Conservation (phyloP, 2,888 invertebrate genomes). For the Achlya flavicornis region DNA sequence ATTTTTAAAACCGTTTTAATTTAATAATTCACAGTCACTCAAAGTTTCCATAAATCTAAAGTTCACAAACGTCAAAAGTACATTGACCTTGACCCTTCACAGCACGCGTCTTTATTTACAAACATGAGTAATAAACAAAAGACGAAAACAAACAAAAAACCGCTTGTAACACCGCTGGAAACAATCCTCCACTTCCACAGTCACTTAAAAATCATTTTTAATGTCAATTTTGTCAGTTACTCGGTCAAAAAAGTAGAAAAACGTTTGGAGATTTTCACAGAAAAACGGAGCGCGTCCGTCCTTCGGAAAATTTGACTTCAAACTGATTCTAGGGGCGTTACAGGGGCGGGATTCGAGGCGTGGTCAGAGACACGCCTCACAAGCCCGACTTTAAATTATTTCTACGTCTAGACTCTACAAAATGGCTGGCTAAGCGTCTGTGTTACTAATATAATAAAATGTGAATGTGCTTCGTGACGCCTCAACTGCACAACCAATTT, state of each 20-base stretch:
- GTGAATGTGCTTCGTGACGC: too few species aligned
- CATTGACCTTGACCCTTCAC: constrained; percentile 37
- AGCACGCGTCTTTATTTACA: constrained; percentile 53
- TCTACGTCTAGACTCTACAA: constrained; percentile 43
- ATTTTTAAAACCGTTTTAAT: too few species aligned
- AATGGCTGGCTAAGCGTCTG: constrained; percentile 28
- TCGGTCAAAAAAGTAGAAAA: not conserved
- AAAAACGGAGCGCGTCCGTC: constrained; percentile 6
- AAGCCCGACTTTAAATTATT: constrained; percentile 37
- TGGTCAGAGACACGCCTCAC: constrained; percentile 19
- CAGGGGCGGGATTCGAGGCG: constrained; percentile 27
- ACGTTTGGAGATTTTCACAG: not conserved
- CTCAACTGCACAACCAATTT: too few species aligned
- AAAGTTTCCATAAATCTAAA: constrained; percentile 12
- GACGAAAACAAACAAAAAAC: constrained; percentile 15
- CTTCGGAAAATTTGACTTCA: not conserved
- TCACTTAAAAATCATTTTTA: not conserved
- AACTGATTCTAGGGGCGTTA: constrained; percentile 28
- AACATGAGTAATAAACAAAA: constrained; percentile 46
- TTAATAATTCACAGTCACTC: constrained; percentile 8
- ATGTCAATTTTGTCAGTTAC: not conserved
- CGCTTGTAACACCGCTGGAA: constrained; percentile 12
- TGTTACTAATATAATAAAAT: not conserved
- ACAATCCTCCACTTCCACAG: not conserved
- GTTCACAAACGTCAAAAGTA: constrained; percentile 24